Percentiles rank a stretch among this genome's conserved stretches.
Conservation (phyloP, 2,113 vertebrate genomes). For the Camelus dromedarius region DNA sequence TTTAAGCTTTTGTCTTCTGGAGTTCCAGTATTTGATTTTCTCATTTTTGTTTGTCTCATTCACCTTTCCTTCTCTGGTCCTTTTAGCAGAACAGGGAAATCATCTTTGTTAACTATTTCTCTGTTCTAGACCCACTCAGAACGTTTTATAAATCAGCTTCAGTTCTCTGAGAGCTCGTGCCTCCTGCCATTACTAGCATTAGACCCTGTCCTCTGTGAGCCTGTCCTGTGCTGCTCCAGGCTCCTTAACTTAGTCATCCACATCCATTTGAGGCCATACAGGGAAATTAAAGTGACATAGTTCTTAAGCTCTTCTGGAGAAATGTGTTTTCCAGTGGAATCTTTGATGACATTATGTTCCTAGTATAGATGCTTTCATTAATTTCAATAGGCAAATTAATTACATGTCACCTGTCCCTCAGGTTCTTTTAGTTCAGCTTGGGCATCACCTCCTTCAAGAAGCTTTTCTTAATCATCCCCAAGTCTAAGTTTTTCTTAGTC, state of each 20-base stretch:
- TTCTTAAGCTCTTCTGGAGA: background rate
- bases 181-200: background rate
- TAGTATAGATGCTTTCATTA: background rate
- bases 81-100: background rate
- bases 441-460: background rate
- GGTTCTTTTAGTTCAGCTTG: constrained; percentile 5
- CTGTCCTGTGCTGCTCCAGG: background rate
- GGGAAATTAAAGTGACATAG: background rate
- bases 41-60: constrained; percentile 11
- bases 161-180: background rate
- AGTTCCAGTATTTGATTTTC: constrained; percentile 19
- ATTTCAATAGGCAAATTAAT: background rate
- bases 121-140: background rate
- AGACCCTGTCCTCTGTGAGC: background rate
- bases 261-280: background rate
- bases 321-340: background rate
- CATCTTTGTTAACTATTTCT: constrained; percentile 15
- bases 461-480: background rate
- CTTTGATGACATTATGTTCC: background rate
- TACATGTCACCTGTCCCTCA: background rate
- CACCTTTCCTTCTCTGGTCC: background rate
- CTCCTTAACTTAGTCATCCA: background rate
- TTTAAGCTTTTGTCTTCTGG: background rate
- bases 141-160: background rate
- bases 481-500: background rate